These are phyloP conservation scores for Mastigias papua DNA, from an alignment of 30 jellyfish, hydroid and myxozoan genomes.

Conservation along the genomic window DNA sequence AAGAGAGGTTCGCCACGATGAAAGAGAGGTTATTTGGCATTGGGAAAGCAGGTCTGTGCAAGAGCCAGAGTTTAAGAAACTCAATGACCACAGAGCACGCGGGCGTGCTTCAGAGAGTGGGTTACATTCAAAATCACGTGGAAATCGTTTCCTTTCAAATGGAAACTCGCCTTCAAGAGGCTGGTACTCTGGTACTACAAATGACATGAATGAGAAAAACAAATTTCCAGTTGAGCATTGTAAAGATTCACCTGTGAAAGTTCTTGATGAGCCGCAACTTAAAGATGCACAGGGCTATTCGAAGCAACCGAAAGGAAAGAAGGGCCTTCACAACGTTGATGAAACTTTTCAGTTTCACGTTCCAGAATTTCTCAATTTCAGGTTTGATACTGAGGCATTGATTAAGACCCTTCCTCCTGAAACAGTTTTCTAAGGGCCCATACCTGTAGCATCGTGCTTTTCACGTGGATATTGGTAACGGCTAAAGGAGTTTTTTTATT, in stretches of 20 bases:
- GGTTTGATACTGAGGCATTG: slow-evolving; percentile 59
- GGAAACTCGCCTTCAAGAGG: background rate
- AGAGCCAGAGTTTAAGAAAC: background rate
- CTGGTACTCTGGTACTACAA: background rate
- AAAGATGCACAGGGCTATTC: too few relatives aligned
- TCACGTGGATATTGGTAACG: too few relatives aligned
- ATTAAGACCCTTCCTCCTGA: slow-evolving; percentile 57
- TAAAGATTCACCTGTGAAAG: too few relatives aligned
- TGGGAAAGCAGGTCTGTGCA: background rate
- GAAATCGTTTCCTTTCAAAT: background rate
- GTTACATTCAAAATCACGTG: background rate
- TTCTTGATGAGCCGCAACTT: too few relatives aligned
- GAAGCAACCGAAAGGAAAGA: background rate
- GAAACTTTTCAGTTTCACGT: slow-evolving; percentile 35
- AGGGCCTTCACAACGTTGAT: background rate
- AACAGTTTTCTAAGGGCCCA: too few relatives aligned
- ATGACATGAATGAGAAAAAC: background rate
- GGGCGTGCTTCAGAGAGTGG: background rate
- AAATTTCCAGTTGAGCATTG: too few relatives aligned
- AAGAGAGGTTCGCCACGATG: background rate
- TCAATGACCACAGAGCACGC: background rate
- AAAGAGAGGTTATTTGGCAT: background rate
- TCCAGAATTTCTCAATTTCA: slow-evolving; percentile 77
- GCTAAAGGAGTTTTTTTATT: too few relatives aligned
- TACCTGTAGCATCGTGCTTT: too few relatives aligned